Evolutionary conservation across 1,140 invertebrate species (phyloP).

Genomic region (Micrasema longulum): DNA sequence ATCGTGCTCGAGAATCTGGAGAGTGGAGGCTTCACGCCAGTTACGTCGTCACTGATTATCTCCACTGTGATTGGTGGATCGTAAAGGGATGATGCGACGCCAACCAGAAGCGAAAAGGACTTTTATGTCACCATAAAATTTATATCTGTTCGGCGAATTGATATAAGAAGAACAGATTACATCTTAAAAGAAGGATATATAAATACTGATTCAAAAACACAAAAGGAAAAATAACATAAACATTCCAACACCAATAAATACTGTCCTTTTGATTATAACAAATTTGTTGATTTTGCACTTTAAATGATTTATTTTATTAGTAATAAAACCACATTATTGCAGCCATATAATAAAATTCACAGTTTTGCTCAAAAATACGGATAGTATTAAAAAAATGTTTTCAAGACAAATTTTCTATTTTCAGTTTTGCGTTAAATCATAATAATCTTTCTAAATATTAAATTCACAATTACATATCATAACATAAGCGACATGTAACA

Average conservation of each 20-base stretch:
- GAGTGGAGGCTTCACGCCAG: constrained; percentile 6
- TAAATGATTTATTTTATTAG: background rate
- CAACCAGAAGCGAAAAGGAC: too few species aligned
- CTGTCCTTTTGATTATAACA: background rate
- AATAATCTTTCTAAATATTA: too few species aligned
- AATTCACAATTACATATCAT: too few species aligned
- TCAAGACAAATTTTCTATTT: too few species aligned
- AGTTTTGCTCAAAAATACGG: too few species aligned
- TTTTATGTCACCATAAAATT: too few species aligned
- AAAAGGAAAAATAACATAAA: too few species aligned
- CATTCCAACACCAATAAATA: too few species aligned
- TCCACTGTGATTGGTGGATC: constrained; percentile 1
- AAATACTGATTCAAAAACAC: background rate
- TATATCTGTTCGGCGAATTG: background rate
- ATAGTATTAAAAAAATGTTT: too few species aligned
- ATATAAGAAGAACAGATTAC: background rate
- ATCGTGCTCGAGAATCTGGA: too few species aligned
- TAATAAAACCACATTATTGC: background rate
- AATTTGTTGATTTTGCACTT: background rate
- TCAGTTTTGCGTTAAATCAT: too few species aligned
- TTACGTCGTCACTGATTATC: constrained; percentile 25
- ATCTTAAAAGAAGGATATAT: background rate
- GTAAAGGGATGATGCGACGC: background rate
- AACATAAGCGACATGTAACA: too few species aligned
- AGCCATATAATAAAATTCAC: background rate